Evolutionary conservation across 2,113 vertebrate genomes (phyloP).

Genomic region (Brachirus orientalis): DNA sequence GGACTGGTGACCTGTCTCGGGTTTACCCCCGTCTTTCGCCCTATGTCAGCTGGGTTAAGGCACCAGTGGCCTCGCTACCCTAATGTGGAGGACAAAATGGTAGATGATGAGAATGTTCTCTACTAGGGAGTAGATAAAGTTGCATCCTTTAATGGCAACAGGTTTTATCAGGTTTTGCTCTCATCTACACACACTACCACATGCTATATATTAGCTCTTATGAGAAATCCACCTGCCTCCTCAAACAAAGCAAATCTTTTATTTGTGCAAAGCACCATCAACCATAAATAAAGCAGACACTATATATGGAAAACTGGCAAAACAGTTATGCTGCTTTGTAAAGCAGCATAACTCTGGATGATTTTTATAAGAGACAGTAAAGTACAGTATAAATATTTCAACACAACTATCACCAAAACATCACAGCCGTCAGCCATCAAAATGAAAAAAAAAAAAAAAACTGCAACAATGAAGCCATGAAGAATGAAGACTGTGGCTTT

Average conservation of each 20-base stretch:
- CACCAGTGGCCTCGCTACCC: no score
- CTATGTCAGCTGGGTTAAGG: no score
- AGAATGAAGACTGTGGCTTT: constrained; percentile 40
- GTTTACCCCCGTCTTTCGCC: no score
- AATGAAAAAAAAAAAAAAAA: constrained; percentile 51
- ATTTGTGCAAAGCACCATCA: not conserved
- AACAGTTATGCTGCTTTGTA: not conserved
- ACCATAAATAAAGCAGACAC: not conserved
- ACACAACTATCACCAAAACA: constrained; percentile 7
- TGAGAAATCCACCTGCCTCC: not conserved
- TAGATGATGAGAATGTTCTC: no score
- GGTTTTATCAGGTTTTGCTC: no score
- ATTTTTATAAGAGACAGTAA: constrained; percentile 32
- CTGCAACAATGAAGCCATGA: constrained; percentile 31
- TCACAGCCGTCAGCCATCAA: constrained; percentile 27
- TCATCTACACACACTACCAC: no score
- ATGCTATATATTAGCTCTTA: no score
- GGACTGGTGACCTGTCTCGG: no score
- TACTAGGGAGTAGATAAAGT: no score
- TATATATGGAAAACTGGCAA: not conserved
- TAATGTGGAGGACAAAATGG: no score
- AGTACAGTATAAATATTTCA: constrained; percentile 26
- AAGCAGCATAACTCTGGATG: not conserved
- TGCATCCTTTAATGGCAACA: no score
- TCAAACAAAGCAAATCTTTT: not conserved